Percentiles rank a stretch among this genome's conserved stretches.
These are phyloP conservation scores for Entomobrya multifasciata DNA, from an alignment of 2,888 invertebrate species.

Conservation along the genomic window DNA sequence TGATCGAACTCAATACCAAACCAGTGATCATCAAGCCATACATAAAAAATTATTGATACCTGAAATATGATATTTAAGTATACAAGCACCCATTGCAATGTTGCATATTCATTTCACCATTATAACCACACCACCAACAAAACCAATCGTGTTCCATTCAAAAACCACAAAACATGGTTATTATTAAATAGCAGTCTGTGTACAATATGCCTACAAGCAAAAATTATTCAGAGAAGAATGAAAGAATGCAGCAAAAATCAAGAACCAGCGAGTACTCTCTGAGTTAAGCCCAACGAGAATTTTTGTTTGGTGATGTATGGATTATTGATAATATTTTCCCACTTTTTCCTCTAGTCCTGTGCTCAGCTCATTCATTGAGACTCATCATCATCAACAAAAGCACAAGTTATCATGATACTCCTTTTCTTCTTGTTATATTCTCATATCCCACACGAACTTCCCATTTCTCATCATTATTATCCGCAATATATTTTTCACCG, in stretches of 20 bases:
- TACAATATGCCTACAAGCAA: conserved; percentile 36
- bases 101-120: no score
- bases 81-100: no score
- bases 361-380: no score
- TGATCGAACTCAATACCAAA: no score
- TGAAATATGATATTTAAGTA: no score
- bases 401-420: no score
- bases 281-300: background rate
- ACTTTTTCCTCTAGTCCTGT: no score
- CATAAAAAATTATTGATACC: no score
- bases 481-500: conserved; percentile 1
- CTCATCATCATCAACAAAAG: no score
- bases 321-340: conserved; percentile 36
- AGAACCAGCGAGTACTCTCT: background rate
- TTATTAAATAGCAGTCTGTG: conserved; percentile 41
- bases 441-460: conserved; percentile 37
- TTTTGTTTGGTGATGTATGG: conserved; percentile 38
- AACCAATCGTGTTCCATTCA: no score
- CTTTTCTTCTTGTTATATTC: conserved; percentile 27
- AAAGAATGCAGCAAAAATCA: background rate
- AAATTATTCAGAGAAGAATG: conserved; percentile 25
- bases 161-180: background rate
- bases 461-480: conserved; percentile 29
- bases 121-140: no score
- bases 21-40: no score